phyloP scores from a whole-genome alignment of 2,113 vertebrate genomes.

The Mesocricetus auratus region DNA sequence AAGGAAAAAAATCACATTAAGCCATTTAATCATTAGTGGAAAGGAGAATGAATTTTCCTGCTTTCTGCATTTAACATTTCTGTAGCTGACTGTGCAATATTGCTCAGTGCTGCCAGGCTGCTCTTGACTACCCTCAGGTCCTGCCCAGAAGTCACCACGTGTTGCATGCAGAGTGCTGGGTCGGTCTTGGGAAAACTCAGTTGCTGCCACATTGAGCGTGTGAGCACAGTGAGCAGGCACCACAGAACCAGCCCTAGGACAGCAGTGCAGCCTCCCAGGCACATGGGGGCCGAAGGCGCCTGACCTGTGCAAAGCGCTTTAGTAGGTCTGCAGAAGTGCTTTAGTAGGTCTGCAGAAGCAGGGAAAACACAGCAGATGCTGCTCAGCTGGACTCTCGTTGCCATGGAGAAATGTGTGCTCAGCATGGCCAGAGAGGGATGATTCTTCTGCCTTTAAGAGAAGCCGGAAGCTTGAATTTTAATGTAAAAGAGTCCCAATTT shows the following conservation, averaged over 20 bases:
- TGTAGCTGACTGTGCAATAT: neutral
- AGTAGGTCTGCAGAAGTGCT: neutral
- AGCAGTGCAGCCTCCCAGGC: neutral
- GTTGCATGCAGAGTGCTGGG: neutral
- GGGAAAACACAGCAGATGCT: neutral
- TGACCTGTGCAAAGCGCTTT: neutral
- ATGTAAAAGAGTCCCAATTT: neutral
- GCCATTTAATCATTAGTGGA: neutral
- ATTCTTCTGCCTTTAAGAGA: constrained; percentile 44
- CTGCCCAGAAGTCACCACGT: neutral
- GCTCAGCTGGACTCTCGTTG: neutral
- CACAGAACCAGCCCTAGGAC: neutral
- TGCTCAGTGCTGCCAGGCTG: too few species aligned
- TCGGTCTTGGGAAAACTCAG: neutral
- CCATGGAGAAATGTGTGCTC: neutral
- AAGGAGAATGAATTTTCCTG: neutral
- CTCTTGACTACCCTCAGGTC: neutral
- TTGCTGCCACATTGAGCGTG: neutral
- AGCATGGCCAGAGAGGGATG: neutral
- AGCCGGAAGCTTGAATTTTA: neutral
- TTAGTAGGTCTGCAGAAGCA: neutral
- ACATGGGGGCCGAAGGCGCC: neutral
- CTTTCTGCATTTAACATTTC: neutral
- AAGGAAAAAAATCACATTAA: neutral
- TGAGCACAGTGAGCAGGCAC: neutral